Evolutionary conservation across 1,140 invertebrate genomes (phyloP).

Genomic region (Bombus impatiens): DNA sequence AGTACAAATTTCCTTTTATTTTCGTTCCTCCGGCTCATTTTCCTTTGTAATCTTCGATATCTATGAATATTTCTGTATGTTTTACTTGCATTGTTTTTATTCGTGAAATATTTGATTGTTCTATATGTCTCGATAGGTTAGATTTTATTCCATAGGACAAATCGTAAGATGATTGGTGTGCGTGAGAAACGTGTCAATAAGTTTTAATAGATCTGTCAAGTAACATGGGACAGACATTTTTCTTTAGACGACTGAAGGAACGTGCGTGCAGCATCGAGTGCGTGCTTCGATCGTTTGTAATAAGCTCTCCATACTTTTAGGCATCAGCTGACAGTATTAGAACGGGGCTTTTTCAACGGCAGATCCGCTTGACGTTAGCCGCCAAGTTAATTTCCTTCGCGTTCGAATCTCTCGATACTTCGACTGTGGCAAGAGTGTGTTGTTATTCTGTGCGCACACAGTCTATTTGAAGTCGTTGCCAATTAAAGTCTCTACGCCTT

Average conservation of each 20-base stretch:
- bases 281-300: slow-evolving; percentile 42
- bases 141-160: background rate
- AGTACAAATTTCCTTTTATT: slow-evolving; percentile 44
- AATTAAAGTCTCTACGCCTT: background rate
- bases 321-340: slow-evolving; percentile 39
- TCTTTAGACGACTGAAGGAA: background rate
- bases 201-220: background rate
- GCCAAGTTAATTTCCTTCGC: background rate
- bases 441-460: background rate
- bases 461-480: background rate
- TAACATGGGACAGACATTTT: background rate
- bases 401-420: background rate
- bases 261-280: background rate
- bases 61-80: background rate
- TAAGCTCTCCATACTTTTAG: slow-evolving; percentile 6
- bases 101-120: background rate
- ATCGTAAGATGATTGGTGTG: background rate
- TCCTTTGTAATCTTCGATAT: background rate
- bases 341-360: background rate
- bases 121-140: slow-evolving; percentile 15
- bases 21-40: background rate
- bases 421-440: background rate
- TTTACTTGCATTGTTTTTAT: background rate
- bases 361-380: slow-evolving; percentile 9
- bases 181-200: background rate